phyloP scores from a whole-genome alignment of 2,888 invertebrate species.

The Palloptera scutellata region DNA sequence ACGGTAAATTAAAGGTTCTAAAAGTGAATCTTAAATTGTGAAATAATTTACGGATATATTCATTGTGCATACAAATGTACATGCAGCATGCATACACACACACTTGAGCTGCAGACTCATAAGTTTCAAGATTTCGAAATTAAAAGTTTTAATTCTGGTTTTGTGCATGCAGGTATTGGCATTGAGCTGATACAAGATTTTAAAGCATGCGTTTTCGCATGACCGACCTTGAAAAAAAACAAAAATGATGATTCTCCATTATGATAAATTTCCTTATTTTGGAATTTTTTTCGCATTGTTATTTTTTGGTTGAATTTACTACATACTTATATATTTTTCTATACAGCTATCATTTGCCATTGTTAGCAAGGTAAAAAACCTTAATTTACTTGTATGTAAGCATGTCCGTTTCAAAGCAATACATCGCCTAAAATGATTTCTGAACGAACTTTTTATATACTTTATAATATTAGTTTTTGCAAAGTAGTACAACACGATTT shows the following conservation, averaged over 20 bases:
- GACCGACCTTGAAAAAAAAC: conserved; percentile 60
- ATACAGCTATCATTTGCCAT: conserved; percentile 29
- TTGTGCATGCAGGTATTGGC: not conserved
- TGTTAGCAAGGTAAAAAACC: not conserved
- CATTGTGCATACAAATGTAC: not conserved
- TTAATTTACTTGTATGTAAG: too few species aligned
- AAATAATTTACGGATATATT: too few species aligned
- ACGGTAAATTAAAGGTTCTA: conserved; percentile 10
- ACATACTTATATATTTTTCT: not conserved
- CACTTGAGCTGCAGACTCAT: too few species aligned
- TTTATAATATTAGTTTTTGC: too few species aligned
- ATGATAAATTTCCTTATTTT: conserved; percentile 53
- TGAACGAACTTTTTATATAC: too few species aligned
- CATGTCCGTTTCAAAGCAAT: too few species aligned
- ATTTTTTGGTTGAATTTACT: not conserved
- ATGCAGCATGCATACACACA: conserved; percentile 12
- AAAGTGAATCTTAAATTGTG: conserved; percentile 18
- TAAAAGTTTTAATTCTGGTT: conserved; percentile 13
- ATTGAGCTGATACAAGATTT: too few species aligned
- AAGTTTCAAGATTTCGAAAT: conserved; percentile 26
- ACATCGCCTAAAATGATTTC: too few species aligned
- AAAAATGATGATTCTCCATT: conserved; percentile 41
- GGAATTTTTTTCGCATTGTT: conserved; percentile 25
- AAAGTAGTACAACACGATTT: too few species aligned
- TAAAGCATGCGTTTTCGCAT: conserved; percentile 26